These are phyloP conservation scores for Sciurus vulgaris DNA, from an alignment of 2,797 vertebrate species.

Conservation along the genomic window DNA sequence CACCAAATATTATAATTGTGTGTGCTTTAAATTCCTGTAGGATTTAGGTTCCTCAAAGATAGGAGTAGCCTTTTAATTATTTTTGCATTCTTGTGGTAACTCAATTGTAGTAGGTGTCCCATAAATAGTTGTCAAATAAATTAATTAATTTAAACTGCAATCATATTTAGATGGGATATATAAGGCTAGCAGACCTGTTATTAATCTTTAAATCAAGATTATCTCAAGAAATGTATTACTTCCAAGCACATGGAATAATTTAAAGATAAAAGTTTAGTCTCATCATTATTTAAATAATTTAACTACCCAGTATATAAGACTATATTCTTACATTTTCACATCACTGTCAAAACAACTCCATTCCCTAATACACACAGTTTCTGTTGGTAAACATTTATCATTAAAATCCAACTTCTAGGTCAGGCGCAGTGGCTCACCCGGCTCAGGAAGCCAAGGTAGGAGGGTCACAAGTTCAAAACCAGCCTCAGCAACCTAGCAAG, in stretches of 20 bases:
- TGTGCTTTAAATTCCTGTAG: neutral
- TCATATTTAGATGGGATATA: conserved; percentile 23
- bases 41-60: conserved; percentile 49
- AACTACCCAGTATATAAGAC: neutral
- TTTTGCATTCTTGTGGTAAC: conserved; percentile 45
- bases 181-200: neutral
- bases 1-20: neutral
- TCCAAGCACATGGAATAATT: conserved; percentile 51
- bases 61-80: conserved; percentile 44
- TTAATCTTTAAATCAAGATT: conserved; percentile 29
- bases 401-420: conserved; percentile 27
- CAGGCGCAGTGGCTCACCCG: too few relatives aligned
- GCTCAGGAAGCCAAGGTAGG: too few relatives aligned
- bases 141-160: conserved; percentile 16
- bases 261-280: conserved; percentile 11
- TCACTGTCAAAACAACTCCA: neutral
- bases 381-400: conserved; percentile 39
- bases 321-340: conserved; percentile 44
- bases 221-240: conserved; percentile 58
- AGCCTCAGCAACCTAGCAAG: too few relatives aligned
- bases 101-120: neutral
- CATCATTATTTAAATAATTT: conserved; percentile 22
- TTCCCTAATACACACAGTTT: conserved; percentile 6
- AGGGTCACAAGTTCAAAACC: too few relatives aligned
- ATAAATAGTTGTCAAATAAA: conserved; percentile 56